These are phyloP conservation scores for Linnaemya vulpina DNA, from an alignment of 2,888 invertebrate species.

Conservation along the genomic window DNA sequence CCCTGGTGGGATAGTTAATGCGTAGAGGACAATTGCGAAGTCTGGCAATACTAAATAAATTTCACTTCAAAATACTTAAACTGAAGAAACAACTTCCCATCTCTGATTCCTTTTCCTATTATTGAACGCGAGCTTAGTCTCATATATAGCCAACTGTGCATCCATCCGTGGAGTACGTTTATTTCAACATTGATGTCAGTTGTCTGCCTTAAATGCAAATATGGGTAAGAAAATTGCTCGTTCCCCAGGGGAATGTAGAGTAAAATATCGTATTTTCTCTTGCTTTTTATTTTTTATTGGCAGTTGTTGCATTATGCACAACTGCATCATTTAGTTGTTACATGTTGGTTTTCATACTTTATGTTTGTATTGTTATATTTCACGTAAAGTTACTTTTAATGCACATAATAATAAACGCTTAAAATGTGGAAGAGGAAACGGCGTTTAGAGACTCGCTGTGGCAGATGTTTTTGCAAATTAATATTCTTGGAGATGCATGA, in stretches of 20 bases:
- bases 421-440: slow-evolving; percentile 30
- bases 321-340: slow-evolving; percentile 45
- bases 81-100: neutral
- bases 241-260: slow-evolving; percentile 51
- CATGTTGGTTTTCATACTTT: neutral
- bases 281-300: slow-evolving; percentile 5
- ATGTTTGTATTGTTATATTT: slow-evolving; percentile 23
- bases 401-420: slow-evolving; percentile 56
- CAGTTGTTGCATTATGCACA: slow-evolving; percentile 42
- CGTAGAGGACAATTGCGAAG: too few species aligned
- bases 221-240: slow-evolving; percentile 47
- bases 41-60: too few species aligned
- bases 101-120: slow-evolving; percentile 26
- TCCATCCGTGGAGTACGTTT: slow-evolving; percentile 30
- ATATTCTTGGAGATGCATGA: neutral
- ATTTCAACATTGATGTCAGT: slow-evolving; percentile 47
- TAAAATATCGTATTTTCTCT: slow-evolving; percentile 24
- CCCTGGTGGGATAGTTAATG: too few species aligned
- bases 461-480: slow-evolving; percentile 37
- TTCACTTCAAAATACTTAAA: neutral
- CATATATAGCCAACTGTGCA: slow-evolving; percentile 21
- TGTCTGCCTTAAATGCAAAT: slow-evolving; percentile 53
- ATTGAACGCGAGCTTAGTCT: neutral
- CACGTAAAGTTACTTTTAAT: slow-evolving; percentile 60
- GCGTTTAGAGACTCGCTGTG: slow-evolving; percentile 31